These are phyloP conservation scores for Gnathonemus longibarbis DNA, from an alignment of 2,113 vertebrate species.

Conservation along the genomic window DNA sequence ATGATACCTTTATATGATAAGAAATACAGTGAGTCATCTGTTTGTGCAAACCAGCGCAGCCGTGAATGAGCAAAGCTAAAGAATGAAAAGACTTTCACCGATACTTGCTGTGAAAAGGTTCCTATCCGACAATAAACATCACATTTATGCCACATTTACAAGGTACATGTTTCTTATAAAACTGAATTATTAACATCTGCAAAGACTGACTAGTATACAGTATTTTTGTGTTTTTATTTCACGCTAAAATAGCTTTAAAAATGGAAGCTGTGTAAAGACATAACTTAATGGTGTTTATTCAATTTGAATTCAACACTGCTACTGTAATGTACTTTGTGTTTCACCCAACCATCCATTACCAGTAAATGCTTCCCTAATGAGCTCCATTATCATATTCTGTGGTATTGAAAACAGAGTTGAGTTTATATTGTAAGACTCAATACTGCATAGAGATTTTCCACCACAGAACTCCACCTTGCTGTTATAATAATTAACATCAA, in stretches of 20 bases:
- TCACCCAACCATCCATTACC: not conserved
- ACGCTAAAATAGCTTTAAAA: not conserved
- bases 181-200: not conserved
- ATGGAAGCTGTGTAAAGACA: not conserved
- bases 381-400: not conserved
- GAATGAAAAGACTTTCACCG: not conserved
- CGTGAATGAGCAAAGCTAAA: not conserved
- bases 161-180: not conserved
- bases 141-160: not conserved
- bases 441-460: not conserved
- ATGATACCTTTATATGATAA: not conserved
- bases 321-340: not conserved
- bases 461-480: not conserved
- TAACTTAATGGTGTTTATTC: not conserved
- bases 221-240: not conserved
- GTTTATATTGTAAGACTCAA: not conserved
- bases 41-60: not conserved
- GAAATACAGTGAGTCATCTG: not conserved
- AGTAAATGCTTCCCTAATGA: not conserved
- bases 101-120: not conserved
- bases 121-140: not conserved
- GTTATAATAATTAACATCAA: not conserved
- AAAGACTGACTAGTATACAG: not conserved
- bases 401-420: not conserved
- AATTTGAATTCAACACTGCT: not conserved